Conservation (phyloP, 2,888 invertebrate species). For the Limnephilus rhombicus region DNA sequence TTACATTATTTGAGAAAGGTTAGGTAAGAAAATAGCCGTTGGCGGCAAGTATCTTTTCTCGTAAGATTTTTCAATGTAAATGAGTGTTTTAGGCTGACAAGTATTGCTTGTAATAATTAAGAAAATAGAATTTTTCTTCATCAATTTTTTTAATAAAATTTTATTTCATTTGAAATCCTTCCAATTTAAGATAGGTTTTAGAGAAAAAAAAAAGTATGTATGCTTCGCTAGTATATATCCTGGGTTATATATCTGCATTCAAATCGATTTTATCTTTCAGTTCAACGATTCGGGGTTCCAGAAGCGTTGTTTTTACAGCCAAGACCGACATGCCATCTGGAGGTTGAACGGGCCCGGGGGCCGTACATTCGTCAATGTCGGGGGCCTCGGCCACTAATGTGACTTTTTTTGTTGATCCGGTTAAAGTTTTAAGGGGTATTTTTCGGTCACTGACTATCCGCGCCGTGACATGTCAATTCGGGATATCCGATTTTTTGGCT, state of each 20-base stretch:
- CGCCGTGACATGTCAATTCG: slow-evolving; percentile 53
- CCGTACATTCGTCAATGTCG: slow-evolving; percentile 57
- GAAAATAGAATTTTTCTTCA: too few relatives aligned
- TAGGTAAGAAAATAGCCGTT: too few relatives aligned
- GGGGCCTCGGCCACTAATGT: slow-evolving; percentile 50
- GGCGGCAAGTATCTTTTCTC: too few relatives aligned
- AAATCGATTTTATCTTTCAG: slow-evolving; percentile 61
- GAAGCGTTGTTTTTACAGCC: slow-evolving; percentile 43
- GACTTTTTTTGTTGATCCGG: slow-evolving; percentile 58
- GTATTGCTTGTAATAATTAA: too few relatives aligned
- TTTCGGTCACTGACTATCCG: slow-evolving; percentile 40
- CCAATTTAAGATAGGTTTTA: not conserved
- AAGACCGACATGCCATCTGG: slow-evolving; percentile 42
- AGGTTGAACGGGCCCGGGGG: slow-evolving; percentile 40
- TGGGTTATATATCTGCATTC: slow-evolving; percentile 50
- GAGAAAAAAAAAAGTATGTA: not conserved
- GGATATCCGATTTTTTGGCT: slow-evolving; percentile 26
- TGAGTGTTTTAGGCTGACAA: too few relatives aligned
- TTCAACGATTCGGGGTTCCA: slow-evolving; percentile 50
- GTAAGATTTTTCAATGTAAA: too few relatives aligned
- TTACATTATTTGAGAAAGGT: too few relatives aligned
- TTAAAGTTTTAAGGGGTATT: slow-evolving; percentile 49
- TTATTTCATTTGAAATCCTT: not conserved
- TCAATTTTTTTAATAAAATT: too few relatives aligned
- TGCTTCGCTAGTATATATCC: not conserved